Conservation (phyloP, 2,113 vertebrate species). For the Pyxicephalus adspersus region DNA sequence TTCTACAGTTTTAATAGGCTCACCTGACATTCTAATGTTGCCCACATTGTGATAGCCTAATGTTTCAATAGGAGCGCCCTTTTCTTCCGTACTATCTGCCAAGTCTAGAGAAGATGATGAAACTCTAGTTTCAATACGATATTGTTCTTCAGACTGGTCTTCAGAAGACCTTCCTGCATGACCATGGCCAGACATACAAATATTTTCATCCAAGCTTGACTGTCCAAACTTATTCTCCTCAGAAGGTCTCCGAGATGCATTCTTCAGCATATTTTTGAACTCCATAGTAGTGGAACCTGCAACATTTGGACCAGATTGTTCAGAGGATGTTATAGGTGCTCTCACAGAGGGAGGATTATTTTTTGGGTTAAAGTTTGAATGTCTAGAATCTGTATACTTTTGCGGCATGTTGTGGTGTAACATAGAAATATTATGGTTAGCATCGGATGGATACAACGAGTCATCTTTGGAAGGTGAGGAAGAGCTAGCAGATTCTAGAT, state of each 20-base stretch:
- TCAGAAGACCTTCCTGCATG: slow-evolving; percentile 57
- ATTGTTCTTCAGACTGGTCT: slow-evolving; percentile 77
- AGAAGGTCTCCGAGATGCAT: slow-evolving; percentile 75
- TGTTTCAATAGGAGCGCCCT: slow-evolving; percentile 88
- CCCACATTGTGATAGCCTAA: slow-evolving; percentile 78
- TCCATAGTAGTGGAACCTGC: slow-evolving; percentile 77
- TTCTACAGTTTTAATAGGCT: slow-evolving; percentile 94
- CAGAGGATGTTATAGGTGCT: slow-evolving; percentile 51
- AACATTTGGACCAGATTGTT: slow-evolving; percentile 68
- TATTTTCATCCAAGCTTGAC: slow-evolving; percentile 60
- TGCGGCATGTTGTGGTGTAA: slow-evolving; percentile 65
- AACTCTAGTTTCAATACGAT: slow-evolving; percentile 91
- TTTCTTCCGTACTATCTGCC: slow-evolving; percentile 79
- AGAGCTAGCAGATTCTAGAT: slow-evolving; percentile 67
- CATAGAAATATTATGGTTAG: slow-evolving; percentile 67
- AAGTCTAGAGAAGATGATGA: slow-evolving; percentile 78
- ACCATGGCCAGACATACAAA: slow-evolving; percentile 53
- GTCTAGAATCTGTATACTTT: slow-evolving; percentile 73
- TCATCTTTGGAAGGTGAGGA: slow-evolving; percentile 74
- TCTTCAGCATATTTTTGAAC: slow-evolving; percentile 84
- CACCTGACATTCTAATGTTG: slow-evolving; percentile 80
- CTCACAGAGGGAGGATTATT: slow-evolving; percentile 63
- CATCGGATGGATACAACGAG: slow-evolving; percentile 71
- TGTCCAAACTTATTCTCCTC: slow-evolving; percentile 76
- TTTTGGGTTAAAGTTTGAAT: slow-evolving; percentile 69